phyloP scores from a whole-genome alignment of 2,113 vertebrate species.

The Varanus komodoensis region DNA sequence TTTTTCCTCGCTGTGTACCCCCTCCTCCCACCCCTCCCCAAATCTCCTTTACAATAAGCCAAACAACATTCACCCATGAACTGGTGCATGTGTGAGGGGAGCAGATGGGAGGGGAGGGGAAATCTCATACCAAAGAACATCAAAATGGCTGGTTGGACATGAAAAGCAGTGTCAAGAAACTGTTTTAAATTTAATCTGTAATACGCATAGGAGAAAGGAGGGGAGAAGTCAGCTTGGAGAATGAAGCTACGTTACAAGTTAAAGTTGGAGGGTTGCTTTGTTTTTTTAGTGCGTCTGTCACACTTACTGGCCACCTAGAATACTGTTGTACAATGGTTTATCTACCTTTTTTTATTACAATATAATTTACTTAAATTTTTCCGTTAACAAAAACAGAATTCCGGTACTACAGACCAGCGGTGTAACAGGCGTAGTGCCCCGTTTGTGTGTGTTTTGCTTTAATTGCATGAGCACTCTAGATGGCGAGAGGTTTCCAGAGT shows the following conservation, averaged over 20 bases:
- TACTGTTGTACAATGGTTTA: conserved; percentile 97
- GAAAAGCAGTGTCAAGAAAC: conserved; percentile 92
- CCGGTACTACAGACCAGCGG: conserved; percentile 89
- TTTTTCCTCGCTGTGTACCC: conserved; percentile 67
- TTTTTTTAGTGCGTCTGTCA: conserved; percentile 83
- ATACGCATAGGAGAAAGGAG: conserved; percentile 84
- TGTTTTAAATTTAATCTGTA: conserved; percentile 80
- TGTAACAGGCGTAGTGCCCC: conserved; percentile 80
- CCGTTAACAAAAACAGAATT: conserved; percentile 91
- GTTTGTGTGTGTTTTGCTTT: conserved; percentile 76
- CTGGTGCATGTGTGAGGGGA: conserved; percentile 54
- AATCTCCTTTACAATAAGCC: conserved; percentile 82
- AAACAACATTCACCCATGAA: conserved; percentile 82
- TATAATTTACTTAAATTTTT: conserved; percentile 98
- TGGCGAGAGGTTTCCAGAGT: conserved; percentile 91
- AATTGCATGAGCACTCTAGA: conserved; percentile 94
- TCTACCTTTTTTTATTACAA: conserved; percentile 96
- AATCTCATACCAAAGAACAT: conserved; percentile 81
- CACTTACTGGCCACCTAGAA: conserved; percentile 93
- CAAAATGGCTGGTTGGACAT: conserved; percentile 88
- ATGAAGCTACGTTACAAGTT: conserved; percentile 93
- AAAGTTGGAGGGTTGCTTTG: conserved; percentile 81
- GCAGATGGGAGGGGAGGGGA: conserved; percentile 41
- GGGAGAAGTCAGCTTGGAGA: conserved; percentile 80
- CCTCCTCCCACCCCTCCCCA: conserved; percentile 60